A percentile compares a stretch with the other conserved stretches of the same genome.
Conservation (phyloP, 2,888 invertebrate species). For the Allygus modestus region DNA sequence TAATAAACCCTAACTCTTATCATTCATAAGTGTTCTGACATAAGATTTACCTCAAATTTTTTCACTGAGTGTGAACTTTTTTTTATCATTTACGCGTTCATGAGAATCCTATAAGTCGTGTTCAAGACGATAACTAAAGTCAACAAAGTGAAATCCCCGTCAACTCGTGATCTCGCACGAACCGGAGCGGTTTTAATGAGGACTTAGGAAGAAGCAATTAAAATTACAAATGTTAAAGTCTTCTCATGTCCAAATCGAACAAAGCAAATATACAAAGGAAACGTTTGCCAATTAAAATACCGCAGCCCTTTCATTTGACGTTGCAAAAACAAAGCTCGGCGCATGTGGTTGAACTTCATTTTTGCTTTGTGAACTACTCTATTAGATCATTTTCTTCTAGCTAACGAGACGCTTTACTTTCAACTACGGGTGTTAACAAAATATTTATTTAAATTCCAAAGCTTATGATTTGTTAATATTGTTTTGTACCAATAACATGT, state of each 20-base stretch:
- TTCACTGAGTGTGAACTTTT: too few relatives aligned
- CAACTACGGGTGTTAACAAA: neutral
- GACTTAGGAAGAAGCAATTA: constrained; percentile 18
- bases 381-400: constrained; percentile 1
- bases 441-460: too few relatives aligned
- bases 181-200: neutral
- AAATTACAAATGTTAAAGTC: constrained; percentile 26
- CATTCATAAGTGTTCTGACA: too few relatives aligned
- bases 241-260: constrained; percentile 29
- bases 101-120: too few relatives aligned
- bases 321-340: constrained; percentile 17
- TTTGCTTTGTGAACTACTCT: constrained; percentile 10
- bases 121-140: too few relatives aligned
- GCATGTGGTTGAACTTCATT: constrained; percentile 25
- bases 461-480: too few relatives aligned
- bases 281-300: constrained; percentile 37
- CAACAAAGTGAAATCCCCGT: neutral
- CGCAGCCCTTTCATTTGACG: constrained; percentile 28
- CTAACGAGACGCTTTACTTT: neutral
- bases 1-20: too few relatives aligned
- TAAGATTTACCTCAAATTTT: too few relatives aligned
- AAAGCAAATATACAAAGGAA: constrained; percentile 40
- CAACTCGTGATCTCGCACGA: neutral
- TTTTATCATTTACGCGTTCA: too few relatives aligned
- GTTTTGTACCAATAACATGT: too few relatives aligned